phyloP scores from a whole-genome alignment of 1,140 invertebrate genomes.

The Subanguina moxae region DNA sequence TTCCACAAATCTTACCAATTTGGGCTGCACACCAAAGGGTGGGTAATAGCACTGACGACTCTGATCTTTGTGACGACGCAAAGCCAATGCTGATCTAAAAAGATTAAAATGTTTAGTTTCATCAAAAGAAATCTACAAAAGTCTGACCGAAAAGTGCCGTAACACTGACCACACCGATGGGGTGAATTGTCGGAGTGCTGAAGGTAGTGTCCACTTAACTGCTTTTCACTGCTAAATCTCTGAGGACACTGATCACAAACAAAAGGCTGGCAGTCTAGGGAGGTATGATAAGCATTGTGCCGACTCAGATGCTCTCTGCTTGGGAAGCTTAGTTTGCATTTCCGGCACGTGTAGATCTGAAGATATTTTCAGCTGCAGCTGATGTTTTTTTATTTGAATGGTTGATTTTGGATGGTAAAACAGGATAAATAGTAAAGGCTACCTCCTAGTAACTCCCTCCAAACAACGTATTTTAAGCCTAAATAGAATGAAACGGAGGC shows the following conservation, averaged over 20 bases:
- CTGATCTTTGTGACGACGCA: constrained; percentile 47
- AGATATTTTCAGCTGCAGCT: too few species aligned
- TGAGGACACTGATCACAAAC: constrained; percentile 43
- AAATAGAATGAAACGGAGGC: too few species aligned
- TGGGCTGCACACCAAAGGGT: constrained; percentile 40
- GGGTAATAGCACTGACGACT: constrained; percentile 42
- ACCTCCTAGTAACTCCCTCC: too few species aligned
- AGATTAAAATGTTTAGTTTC: background rate
- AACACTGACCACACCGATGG: constrained; percentile 38
- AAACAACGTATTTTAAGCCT: too few species aligned
- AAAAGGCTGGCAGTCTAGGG: constrained; percentile 34
- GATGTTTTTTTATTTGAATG: too few species aligned
- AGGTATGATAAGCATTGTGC: constrained; percentile 43
- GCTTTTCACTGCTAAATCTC: constrained; percentile 36
- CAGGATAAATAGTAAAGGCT: too few species aligned
- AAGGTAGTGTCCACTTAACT: constrained; percentile 28
- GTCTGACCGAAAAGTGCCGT: constrained; percentile 31
- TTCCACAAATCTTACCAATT: constrained; percentile 13
- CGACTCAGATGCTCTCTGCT: constrained; percentile 39
- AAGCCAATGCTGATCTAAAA: constrained; percentile 41
- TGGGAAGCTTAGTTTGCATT: constrained; percentile 46
- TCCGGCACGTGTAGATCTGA: constrained; percentile 42
- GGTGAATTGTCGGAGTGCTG: constrained; percentile 43
- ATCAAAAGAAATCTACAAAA: too few species aligned
- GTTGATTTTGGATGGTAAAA: too few species aligned